Evolutionary conservation across 2,888 invertebrate species (phyloP), one percentile per base, ranked within the genome.

Genomic region (Agrochola macilenta): DNA sequence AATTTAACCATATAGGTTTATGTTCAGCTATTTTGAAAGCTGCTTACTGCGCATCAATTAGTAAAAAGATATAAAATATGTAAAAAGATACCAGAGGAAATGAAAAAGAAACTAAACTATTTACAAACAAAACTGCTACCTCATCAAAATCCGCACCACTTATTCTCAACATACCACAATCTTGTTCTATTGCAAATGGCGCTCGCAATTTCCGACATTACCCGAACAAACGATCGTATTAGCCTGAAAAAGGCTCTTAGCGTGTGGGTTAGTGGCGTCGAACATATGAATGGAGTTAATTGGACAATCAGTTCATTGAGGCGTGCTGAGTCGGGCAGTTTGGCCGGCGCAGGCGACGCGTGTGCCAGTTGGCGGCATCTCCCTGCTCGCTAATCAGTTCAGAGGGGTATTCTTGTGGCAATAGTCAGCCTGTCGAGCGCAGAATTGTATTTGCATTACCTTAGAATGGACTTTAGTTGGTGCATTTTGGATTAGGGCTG

Each of bases 241-340:
- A 92, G 91, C 89, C 87, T 85, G 88, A 91, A 92, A 93, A 93
- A 93, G 91, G 91, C 92, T 92, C 90, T 93, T 91, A 92, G 90
- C 87, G 87, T 90, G 90, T 88, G 90, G 91, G 89, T 90, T 91
- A 92, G 92, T 90, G 90, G 88, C 82, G 83, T 85, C 81, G 89
- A 90, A 92, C 92, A 94, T 94, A 95, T 95, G 95, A 96, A 96
- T 95, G 95, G 92, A 95, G 94, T 94, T 96, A 95, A 96, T 95
- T 95, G 94, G 93, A 93, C 93, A 92, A 93, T 94, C 93, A 91
- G 91, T 93, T 93, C 95, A 95, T 95, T 95, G 94, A 95, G 94
- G 93, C 93, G 93, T 91, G 94, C 90, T 92, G 92, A 91, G 91
- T 89, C 90, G 92, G 91, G 92, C 92, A 90, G 94, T 93, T 95